These are phyloP conservation scores for Pantherophis guttatus DNA, from an alignment of 2,113 vertebrate genomes.

Conservation along the genomic window DNA sequence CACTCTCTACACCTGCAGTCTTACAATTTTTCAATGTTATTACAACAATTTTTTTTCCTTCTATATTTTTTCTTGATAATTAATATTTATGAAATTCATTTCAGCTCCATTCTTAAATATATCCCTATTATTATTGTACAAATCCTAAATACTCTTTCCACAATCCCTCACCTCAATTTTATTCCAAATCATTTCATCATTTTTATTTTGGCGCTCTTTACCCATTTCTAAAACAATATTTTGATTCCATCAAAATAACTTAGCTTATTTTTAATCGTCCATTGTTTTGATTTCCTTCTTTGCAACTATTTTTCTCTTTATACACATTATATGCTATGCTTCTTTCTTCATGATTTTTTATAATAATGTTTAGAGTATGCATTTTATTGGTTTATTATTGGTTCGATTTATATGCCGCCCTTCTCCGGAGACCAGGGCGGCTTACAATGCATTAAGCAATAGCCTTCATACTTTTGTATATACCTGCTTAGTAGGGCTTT, in stretches of 20 bases:
- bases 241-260: not conserved
- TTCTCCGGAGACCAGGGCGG: no score
- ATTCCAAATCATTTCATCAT: not conserved
- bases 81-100: not conserved
- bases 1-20: not conserved
- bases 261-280: not conserved
- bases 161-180: not conserved
- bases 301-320: not conserved
- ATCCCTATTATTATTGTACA: not conserved
- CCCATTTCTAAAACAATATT: not conserved
- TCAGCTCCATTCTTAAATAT: not conserved
- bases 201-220: not conserved
- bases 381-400: not conserved
- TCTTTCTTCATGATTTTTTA: not conserved
- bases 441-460: no score
- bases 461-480: no score
- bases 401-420: no score
- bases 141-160: not conserved
- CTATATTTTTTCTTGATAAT: not conserved
- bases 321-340: not conserved
- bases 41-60: not conserved
- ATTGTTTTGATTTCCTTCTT: not conserved
- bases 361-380: not conserved
- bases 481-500: no score
- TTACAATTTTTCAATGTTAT: not conserved